Evolutionary conservation across 2,797 vertebrate genomes (phyloP).

Genomic region (Cephalopachus bancanus): DNA sequence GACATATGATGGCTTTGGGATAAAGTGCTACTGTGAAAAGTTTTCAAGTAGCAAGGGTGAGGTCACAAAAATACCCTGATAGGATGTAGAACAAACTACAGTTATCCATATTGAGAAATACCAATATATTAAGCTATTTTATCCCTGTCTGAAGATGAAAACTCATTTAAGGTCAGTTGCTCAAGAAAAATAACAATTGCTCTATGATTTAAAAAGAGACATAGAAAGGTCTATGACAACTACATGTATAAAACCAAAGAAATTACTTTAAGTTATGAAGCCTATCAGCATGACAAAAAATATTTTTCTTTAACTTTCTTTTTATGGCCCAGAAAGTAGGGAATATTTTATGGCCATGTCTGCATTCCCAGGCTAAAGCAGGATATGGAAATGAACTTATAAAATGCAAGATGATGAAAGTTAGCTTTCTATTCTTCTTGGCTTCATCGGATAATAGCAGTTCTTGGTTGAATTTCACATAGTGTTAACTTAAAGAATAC

Average conservation of each 20-base stretch:
- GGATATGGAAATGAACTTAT: not conserved
- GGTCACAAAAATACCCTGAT: slow-evolving; percentile 58
- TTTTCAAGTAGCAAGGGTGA: slow-evolving; percentile 59
- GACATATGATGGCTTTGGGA: slow-evolving; percentile 29
- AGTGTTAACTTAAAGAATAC: slow-evolving; percentile 21
- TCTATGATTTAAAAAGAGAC: not conserved
- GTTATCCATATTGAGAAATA: slow-evolving; percentile 21
- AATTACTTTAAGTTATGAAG: not conserved
- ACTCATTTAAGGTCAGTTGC: not conserved
- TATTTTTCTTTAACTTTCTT: slow-evolving; percentile 29
- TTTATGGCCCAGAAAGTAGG: slow-evolving; percentile 24
- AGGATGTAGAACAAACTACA: not conserved
- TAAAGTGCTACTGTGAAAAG: slow-evolving; percentile 63
- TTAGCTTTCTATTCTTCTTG: not conserved
- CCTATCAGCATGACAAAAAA: slow-evolving; percentile 18
- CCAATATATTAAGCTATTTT: slow-evolving; percentile 28
- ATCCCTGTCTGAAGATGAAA: not conserved
- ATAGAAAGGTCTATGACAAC: slow-evolving; percentile 13
- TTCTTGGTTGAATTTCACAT: not conserved
- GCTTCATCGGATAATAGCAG: not conserved
- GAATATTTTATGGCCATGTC: not conserved
- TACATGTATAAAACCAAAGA: not conserved
- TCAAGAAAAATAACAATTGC: not conserved
- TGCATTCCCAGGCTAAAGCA: not conserved
- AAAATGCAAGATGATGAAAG: not conserved